Base-by-base conservation (phyloP, 2,888 invertebrate species). In the Archaeoteleia sp. region DNA sequence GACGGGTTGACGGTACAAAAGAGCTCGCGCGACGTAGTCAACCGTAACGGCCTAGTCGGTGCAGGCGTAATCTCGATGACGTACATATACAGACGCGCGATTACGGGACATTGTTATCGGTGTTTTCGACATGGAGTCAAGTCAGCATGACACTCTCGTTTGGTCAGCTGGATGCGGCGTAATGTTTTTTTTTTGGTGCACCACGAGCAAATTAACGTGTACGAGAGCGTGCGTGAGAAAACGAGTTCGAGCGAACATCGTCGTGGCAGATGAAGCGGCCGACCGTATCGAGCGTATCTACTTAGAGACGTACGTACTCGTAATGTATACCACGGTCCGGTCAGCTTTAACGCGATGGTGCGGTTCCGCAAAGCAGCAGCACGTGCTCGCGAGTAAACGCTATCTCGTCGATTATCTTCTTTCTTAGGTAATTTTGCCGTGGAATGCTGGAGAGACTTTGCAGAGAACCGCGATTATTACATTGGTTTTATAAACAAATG, bases 371-470 rank as follows among this genome's bases (percentile, higher is more conserved):
- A 20, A 68, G 63, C 68, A 68, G 51, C 32, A 60, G 68, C 68
- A 68, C 68, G 68, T 68, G 67, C 62, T 67, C 39, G 35, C 49
- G 34, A 63, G 62, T 40, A 37, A 62, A 54, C 48, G 30, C 54
- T 53, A 53, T 61, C 39, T 14, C 54, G 35, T 23, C 53, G 48
- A 68, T 63, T 68, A 54, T 43, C 57, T 54, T 63, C 49, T 53
- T 63, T 54, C 58, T 58, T 48, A 48, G 25, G 39, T 43, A 51
- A 57, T 63, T 62, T 48, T 15, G 23, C 43, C 10, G 29, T 14
- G 57, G 51, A 57, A 67, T 61, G 39, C 12, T 15, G 51, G 7
- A 20, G 35, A 40, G 32, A 60, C 35, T 49, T 60, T 42, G n/a
- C 58, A 35, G 34, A 12, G 23, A 48, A 4, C 32, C 35, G 40